Evolutionary conservation across 2,888 invertebrate species (phyloP).

Genomic region (Aspidapion aeneum): DNA sequence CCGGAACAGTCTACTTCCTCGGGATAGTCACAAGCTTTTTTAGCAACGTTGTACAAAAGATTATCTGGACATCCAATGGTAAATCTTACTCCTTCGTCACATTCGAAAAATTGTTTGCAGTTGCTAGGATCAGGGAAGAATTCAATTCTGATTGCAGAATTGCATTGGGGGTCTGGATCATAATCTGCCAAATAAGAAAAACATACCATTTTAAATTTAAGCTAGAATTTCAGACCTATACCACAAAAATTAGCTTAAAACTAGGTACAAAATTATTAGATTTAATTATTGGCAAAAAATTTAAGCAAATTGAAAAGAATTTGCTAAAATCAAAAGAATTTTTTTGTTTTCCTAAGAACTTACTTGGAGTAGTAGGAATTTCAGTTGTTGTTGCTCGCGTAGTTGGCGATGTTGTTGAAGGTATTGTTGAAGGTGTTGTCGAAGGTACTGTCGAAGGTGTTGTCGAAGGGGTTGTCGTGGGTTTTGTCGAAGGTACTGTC

Average conservation of each 20-base stretch:
- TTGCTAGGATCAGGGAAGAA: not conserved
- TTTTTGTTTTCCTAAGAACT: no score
- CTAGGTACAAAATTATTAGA: no score
- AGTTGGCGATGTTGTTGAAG: not conserved
- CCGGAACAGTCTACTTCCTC: not conserved
- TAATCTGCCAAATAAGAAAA: not conserved
- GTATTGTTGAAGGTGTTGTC: not conserved
- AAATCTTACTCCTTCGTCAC: not conserved
- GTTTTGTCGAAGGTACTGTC: not conserved
- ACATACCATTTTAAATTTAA: no score
- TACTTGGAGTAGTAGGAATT: not conserved
- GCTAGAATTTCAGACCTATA: no score
- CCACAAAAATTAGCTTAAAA: no score
- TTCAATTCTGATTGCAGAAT: not conserved
- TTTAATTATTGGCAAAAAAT: no score
- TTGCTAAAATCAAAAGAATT: no score
- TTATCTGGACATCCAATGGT: not conserved
- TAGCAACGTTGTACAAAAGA: not conserved
- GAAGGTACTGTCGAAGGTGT: not conserved
- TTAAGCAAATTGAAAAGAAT: no score
- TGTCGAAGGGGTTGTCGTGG: not conserved
- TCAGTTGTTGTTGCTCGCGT: not conserved
- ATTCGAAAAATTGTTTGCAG: not conserved
- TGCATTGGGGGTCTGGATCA: not conserved
- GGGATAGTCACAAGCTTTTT: not conserved